phyloP scores from a whole-genome alignment of 2,113 vertebrate genomes.

The Ailuropoda melanoleuca region DNA sequence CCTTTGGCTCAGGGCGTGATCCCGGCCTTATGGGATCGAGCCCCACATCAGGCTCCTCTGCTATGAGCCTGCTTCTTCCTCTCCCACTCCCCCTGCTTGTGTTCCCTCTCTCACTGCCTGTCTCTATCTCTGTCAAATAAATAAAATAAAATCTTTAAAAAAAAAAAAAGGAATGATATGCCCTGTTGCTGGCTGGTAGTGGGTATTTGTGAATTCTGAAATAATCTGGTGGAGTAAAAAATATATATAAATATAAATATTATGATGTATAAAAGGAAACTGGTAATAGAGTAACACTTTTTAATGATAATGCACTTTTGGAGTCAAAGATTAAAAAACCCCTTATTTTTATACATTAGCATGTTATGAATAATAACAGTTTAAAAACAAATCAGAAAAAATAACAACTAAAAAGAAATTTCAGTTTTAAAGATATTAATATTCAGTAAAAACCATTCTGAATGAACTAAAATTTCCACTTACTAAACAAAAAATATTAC shows the following conservation, averaged over 20 bases:
- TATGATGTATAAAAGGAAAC: neutral
- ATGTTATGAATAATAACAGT: neutral
- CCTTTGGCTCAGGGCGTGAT: no score
- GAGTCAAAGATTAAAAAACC: neutral
- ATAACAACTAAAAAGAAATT: neutral
- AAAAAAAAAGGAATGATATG: neutral
- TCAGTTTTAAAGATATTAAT: slow-evolving; percentile 2
- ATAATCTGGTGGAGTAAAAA: neutral
- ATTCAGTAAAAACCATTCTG: neutral
- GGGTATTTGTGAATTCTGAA: neutral
- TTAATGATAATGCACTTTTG: neutral
- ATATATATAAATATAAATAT: neutral
- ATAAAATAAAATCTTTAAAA: no score
- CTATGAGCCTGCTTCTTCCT: no score
- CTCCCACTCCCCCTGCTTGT: no score
- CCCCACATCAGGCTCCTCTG: no score
- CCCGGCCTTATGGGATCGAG: no score
- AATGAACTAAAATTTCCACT: slow-evolving; percentile 36
- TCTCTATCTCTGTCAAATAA: no score
- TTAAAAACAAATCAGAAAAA: neutral
- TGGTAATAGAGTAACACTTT: neutral
- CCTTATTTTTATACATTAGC: neutral
- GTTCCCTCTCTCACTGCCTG: no score
- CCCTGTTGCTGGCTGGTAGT: neutral
- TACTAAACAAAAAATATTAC: slow-evolving; percentile 8